Conservation (phyloP, 2,888 invertebrate genomes). For the Pterostichus niger region DNA sequence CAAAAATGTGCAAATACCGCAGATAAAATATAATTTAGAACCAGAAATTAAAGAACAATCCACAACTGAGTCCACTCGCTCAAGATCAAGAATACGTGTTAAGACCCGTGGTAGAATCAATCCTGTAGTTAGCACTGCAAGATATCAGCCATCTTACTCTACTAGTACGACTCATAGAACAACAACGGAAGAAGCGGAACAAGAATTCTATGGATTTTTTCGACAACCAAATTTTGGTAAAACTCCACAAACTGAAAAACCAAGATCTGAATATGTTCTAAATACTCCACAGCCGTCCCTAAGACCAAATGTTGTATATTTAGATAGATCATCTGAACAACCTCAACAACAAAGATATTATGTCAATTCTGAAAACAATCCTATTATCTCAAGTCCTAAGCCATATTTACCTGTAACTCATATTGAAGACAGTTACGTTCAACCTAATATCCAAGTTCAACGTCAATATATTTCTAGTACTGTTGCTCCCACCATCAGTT, state of each 20-base stretch:
- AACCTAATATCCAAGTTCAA: slow-evolving; percentile 52
- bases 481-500: neutral
- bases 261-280: slow-evolving; percentile 2
- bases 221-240: slow-evolving; percentile 76
- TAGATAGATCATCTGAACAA: slow-evolving; percentile 25
- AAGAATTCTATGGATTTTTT: slow-evolving; percentile 78
- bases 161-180: slow-evolving; percentile 71
- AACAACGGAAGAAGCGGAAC: slow-evolving; percentile 71
- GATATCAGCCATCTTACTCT: slow-evolving; percentile 67
- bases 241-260: slow-evolving; percentile 69
- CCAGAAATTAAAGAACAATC: slow-evolving; percentile 50
- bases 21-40: neutral
- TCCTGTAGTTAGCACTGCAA: slow-evolving; percentile 66
- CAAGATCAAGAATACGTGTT: slow-evolving; percentile 69
- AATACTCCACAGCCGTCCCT: slow-evolving; percentile 20
- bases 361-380: slow-evolving; percentile 15
- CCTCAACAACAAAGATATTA: slow-evolving; percentile 35
- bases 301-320: slow-evolving; percentile 63
- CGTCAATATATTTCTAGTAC: slow-evolving; percentile 60
- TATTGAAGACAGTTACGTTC: slow-evolving; percentile 40
- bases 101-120: slow-evolving; percentile 70
- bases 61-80: slow-evolving; percentile 46
- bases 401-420: slow-evolving; percentile 29
- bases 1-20: slow-evolving; percentile 4
- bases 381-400: neutral